A percentile compares a stretch with the other conserved stretches of the same genome.
phyloP scores from a whole-genome alignment of 2,888 invertebrate genomes.

The Drosophila trichaetosa region DNA sequence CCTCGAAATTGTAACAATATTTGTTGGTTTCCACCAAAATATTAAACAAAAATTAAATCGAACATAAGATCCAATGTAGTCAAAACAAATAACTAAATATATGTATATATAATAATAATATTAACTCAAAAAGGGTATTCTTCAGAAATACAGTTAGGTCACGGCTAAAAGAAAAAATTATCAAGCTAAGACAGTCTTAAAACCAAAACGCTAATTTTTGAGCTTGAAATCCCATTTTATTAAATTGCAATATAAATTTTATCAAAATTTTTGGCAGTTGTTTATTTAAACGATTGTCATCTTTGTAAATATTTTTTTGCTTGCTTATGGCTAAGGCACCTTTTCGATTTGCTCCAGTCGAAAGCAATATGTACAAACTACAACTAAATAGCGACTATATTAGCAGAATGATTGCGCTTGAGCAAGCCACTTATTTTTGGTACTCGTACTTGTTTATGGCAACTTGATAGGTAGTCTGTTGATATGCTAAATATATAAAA shows the following conservation, averaged over 20 bases:
- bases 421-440: conserved; percentile 42
- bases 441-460: conserved; percentile 43
- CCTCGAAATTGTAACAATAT: not conserved
- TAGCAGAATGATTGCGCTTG: conserved; percentile 16
- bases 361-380: conserved; percentile 11
- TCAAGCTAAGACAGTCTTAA: not conserved
- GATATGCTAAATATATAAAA: conserved; percentile 4
- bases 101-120: not conserved
- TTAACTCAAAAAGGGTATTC: not conserved
- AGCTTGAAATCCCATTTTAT: not conserved
- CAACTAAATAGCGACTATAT: conserved; percentile 10
- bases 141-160: not conserved
- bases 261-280: not conserved
- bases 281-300: conserved; percentile 30
- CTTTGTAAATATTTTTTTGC: conserved; percentile 8
- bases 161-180: not conserved
- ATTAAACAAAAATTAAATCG: not conserved
- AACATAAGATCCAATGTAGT: not conserved
- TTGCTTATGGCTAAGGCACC: conserved; percentile 30
- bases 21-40: not conserved
- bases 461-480: conserved; percentile 29
- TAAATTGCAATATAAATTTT: not conserved
- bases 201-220: not conserved
- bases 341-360: conserved; percentile 25
- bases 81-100: not conserved